Evolutionary conservation across 2,113 vertebrate species (phyloP).

Genomic region (Thinocorus orbignyianus): DNA sequence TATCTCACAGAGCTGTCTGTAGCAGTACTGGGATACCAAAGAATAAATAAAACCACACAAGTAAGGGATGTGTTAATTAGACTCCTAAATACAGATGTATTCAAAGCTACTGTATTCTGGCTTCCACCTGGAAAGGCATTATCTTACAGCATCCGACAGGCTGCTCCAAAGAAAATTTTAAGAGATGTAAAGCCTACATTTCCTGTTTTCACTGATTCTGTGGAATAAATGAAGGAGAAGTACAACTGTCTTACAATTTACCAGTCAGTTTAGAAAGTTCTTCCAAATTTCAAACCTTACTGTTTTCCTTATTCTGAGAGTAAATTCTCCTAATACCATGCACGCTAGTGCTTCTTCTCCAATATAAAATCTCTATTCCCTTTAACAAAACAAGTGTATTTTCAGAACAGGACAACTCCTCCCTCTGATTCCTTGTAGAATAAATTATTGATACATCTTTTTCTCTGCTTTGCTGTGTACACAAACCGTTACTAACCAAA

Average conservation of each 20-base stretch:
- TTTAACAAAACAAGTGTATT: background rate
- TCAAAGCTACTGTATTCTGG: background rate
- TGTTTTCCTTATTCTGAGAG: background rate
- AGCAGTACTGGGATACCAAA: background rate
- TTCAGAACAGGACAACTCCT: background rate
- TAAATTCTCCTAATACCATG: background rate
- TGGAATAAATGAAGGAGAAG: background rate
- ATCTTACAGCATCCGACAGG: background rate
- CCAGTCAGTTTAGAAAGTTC: background rate
- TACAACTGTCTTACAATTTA: background rate
- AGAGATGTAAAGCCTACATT: background rate
- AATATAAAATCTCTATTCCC: background rate
- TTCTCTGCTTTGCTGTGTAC: background rate
- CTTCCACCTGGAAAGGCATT: background rate
- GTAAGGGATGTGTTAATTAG: background rate
- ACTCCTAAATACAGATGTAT: background rate
- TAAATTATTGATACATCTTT: background rate
- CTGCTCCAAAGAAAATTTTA: background rate
- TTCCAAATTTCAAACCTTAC: background rate
- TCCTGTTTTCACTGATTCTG: background rate
- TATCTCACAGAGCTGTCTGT: background rate
- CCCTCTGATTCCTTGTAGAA: background rate
- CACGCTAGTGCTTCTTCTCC: background rate
- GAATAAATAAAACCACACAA: background rate
- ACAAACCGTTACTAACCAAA: background rate